Conservation (phyloP, 2,888 invertebrate genomes). For the Drosophila acutilabella region DNA sequence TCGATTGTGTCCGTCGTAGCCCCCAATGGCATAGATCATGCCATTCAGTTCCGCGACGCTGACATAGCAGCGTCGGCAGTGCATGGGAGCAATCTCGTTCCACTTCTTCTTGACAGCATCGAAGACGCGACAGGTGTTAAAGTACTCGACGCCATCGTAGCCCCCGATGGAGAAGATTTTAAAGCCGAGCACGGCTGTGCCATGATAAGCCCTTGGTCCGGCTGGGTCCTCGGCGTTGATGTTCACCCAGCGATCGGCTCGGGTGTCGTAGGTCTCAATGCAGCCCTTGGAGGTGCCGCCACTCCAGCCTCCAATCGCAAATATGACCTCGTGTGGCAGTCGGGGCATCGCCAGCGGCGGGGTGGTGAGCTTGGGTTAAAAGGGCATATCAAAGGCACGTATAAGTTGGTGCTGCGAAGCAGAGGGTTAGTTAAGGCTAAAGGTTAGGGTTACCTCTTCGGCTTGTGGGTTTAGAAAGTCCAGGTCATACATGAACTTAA, state of each 20-base stretch:
- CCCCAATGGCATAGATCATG: slow-evolving; percentile 94
- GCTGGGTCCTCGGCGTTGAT: slow-evolving; percentile 90
- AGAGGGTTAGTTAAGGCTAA: slow-evolving; percentile 14
- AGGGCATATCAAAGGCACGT: slow-evolving; percentile 60
- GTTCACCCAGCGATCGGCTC: slow-evolving; percentile 94
- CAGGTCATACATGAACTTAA: slow-evolving; percentile 95
- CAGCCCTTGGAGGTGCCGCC: slow-evolving; percentile 87
- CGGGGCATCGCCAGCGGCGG: slow-evolving; percentile 93
- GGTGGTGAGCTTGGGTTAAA: slow-evolving; percentile 86
- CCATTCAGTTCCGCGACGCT: slow-evolving; percentile 92
- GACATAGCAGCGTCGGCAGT: slow-evolving; percentile 94
- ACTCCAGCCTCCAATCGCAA: slow-evolving; percentile 93
- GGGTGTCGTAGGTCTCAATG: slow-evolving; percentile 95
- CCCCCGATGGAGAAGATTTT: slow-evolving; percentile 96
- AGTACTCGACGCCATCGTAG: slow-evolving; percentile 93
- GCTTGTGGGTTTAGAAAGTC: slow-evolving; percentile 93
- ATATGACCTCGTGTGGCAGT: slow-evolving; percentile 94
- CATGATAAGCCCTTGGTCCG: slow-evolving; percentile 96
- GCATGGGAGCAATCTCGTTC: slow-evolving; percentile 96
- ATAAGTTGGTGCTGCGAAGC: slow-evolving; percentile 50
- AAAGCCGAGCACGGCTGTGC: slow-evolving; percentile 94
- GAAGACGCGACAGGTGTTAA: slow-evolving; percentile 94
- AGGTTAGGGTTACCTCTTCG: slow-evolving; percentile 87
- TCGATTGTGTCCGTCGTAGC: slow-evolving; percentile 93
- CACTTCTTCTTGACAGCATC: slow-evolving; percentile 93